phyloP scores from a whole-genome alignment of 2,888 invertebrate species.

The Diarsia rubi region DNA sequence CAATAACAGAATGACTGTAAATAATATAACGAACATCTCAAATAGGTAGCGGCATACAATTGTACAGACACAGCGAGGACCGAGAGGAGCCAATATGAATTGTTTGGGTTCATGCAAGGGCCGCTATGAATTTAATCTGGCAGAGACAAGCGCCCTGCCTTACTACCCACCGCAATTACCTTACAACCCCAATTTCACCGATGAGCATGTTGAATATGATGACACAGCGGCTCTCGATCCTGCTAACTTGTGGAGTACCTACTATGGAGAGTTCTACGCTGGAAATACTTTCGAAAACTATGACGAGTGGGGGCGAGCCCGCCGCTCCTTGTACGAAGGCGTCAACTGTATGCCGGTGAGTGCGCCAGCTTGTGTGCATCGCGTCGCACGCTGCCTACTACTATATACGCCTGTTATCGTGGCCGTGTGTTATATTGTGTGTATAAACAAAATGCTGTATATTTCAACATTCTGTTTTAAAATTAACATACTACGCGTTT shows the following conservation, averaged over 20 bases:
- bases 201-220: slow-evolving; percentile 72
- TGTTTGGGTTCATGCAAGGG: slow-evolving; percentile 79
- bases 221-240: slow-evolving; percentile 62
- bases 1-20: slow-evolving; percentile 21
- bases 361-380: slow-evolving; percentile 79
- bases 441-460: slow-evolving; percentile 66
- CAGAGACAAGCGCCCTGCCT: slow-evolving; percentile 78
- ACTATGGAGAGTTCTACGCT: slow-evolving; percentile 71
- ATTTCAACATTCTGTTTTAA: slow-evolving; percentile 59
- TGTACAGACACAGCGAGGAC: slow-evolving; percentile 57
- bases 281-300: slow-evolving; percentile 73
- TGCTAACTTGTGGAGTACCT: slow-evolving; percentile 69
- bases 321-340: slow-evolving; percentile 87
- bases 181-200: slow-evolving; percentile 84
- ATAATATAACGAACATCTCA: slow-evolving; percentile 22
- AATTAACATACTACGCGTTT: slow-evolving; percentile 59
- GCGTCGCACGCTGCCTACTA: slow-evolving; percentile 76
- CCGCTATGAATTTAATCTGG: slow-evolving; percentile 73
- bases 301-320: slow-evolving; percentile 80
- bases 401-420: slow-evolving; percentile 73
- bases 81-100: slow-evolving; percentile 78
- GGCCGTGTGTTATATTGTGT: slow-evolving; percentile 66
- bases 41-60: slow-evolving; percentile 39
- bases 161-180: slow-evolving; percentile 84
- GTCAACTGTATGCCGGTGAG: slow-evolving; percentile 88